These are phyloP conservation scores for Microtus pennsylvanicus DNA, from an alignment of 2,113 vertebrate species.

Conservation along the genomic window DNA sequence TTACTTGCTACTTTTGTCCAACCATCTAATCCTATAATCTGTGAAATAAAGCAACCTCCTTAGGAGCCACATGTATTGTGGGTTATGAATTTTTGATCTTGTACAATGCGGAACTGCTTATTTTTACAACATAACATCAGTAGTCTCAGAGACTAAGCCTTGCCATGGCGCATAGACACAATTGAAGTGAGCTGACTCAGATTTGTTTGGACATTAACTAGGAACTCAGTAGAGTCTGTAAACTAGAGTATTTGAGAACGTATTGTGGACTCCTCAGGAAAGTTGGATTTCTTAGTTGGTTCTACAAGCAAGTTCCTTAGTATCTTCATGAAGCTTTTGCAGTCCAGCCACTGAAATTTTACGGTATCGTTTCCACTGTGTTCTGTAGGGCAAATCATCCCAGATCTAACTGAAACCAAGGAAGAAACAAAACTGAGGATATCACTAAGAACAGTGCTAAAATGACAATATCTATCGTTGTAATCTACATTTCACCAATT, in stretches of 20 bases:
- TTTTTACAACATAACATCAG: not conserved
- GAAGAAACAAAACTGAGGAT: not conserved
- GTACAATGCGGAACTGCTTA: not conserved
- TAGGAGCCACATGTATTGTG: not conserved
- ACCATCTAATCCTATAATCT: not conserved
- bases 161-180: not conserved
- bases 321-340: not conserved
- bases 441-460: not conserved
- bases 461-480: not conserved
- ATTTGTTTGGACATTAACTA: not conserved
- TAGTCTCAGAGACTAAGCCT: not conserved
- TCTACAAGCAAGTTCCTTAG: not conserved
- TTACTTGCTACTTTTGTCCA: not conserved
- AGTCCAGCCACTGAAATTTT: not conserved
- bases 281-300: not conserved
- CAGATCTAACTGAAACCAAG: not conserved
- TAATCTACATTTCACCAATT: not conserved
- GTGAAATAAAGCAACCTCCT: not conserved
- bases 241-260: not conserved
- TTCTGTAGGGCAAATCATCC: not conserved
- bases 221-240: not conserved
- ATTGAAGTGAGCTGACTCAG: not conserved
- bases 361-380: not conserved
- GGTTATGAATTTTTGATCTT: not conserved
- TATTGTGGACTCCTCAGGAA: not conserved